Evolutionary conservation across 2,797 vertebrate species (phyloP), one percentile per base, ranked within the genome.

Genomic region (Xiphophorus birchmanni): DNA sequence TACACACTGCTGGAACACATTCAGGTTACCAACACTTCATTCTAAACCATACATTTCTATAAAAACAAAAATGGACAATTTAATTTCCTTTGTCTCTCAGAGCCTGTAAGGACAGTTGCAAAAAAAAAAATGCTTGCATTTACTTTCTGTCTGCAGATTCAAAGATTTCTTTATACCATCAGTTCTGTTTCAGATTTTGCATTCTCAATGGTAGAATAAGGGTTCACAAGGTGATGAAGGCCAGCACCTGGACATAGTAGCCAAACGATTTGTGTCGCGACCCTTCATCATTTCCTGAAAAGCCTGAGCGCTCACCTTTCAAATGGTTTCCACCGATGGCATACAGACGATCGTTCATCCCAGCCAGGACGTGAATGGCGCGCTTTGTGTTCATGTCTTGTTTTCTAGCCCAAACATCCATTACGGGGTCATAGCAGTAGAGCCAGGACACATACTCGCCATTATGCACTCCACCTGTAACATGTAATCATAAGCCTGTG

Each of bases 301-400:
- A 0, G 44, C 76, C 82, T 7, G 32, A 84, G 85, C 76, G 71
- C 90, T 94, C 94, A 99, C 99, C 99, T 98, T 99, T 99, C 95
- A 99, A 94, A 95, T 99, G 99, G 95, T 99, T 99, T 94, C 99
- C 99, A 91, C 99, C 99, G 88, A 99, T 99, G 80, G 98, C 98
- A 79, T 99, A 99, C 79, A 99, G 96, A 86, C 99, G 97, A 88
- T 99, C 98, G 82, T 97, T 99, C 98, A 99, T 98, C 87, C 97
- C 98, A 83, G 99, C 98, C 90, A 99, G 95, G 81, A 97, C 96
- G 85, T 99, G 99, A 95, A 99, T 99, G 50, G 99, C 99, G 1
- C 99, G 95, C 93, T 99, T 99, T 87, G 99, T 99, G 97, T 99
- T 99, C 99, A 99, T 99, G 91, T 99, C 98, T 94, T 99, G 98